Evolutionary conservation across 2,888 invertebrate species (phyloP).

Genomic region (Amphipyra tragopoginis): DNA sequence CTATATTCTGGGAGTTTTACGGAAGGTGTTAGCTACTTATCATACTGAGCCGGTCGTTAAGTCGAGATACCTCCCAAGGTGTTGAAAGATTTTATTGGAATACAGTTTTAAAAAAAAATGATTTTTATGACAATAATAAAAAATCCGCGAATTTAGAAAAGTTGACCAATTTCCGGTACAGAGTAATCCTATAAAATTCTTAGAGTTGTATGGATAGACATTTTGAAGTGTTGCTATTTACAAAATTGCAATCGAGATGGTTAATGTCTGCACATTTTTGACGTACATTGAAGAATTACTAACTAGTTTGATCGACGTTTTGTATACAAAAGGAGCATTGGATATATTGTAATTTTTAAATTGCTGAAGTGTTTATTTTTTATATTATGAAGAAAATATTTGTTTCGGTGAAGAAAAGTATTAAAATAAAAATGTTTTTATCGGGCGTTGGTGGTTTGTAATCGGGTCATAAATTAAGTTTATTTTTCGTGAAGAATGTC

Average conservation of each 20-base stretch:
- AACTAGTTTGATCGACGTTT: neutral
- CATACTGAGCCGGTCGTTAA: neutral
- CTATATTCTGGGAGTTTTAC: neutral
- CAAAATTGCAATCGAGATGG: slow-evolving; percentile 2
- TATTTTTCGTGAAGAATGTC: slow-evolving; percentile 26
- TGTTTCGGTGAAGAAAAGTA: neutral
- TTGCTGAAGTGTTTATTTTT: slow-evolving; percentile 13
- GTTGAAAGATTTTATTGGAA: neutral
- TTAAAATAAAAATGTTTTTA: slow-evolving; percentile 25
- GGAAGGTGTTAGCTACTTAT: neutral
- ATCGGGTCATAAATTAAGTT: slow-evolving; percentile 43
- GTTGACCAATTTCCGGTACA: no score
- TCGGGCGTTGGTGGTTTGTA: slow-evolving; percentile 31
- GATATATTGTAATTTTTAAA: neutral
- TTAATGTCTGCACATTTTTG: slow-evolving; percentile 3
- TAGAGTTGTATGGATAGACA: neutral
- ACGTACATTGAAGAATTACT: slow-evolving; percentile 6
- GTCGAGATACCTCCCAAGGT: neutral
- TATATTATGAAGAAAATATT: slow-evolving; percentile 10
- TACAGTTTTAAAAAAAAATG: no score
- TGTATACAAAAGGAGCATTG: neutral
- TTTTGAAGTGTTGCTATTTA: neutral
- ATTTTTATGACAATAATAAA: no score
- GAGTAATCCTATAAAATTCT: no score
- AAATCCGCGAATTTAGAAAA: no score